Percentiles rank a stretch among this genome's conserved stretches.
Evolutionary conservation across 2,797 vertebrate species (phyloP).

Genomic region (Eulemur rubriventer): DNA sequence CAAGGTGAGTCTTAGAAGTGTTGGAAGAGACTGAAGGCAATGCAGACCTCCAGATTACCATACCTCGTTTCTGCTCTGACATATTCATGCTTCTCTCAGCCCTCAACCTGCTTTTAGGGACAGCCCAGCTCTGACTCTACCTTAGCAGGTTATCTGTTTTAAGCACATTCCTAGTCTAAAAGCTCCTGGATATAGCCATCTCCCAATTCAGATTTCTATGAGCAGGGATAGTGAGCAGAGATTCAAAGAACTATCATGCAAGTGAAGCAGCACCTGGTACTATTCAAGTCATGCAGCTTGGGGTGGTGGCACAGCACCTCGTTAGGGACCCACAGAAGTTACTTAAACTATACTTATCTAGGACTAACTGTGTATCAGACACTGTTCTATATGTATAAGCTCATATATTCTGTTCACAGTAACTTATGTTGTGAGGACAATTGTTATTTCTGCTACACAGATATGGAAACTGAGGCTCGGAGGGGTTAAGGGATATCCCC

Average conservation of each 20-base stretch:
- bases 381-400: not conserved
- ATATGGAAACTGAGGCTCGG: not conserved
- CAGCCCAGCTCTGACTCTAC: not conserved
- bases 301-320: not conserved
- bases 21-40: not conserved
- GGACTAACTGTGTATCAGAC: not conserved
- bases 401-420: not conserved
- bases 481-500: not conserved
- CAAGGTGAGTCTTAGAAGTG: not conserved
- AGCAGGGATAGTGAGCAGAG: not conserved
- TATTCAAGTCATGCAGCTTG: not conserved
- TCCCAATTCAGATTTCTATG: not conserved
- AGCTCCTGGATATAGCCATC: not conserved
- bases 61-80: not conserved
- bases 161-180: not conserved
- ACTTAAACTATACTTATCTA: not conserved
- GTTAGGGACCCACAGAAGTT: not conserved
- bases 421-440: not conserved
- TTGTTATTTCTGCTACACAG: not conserved
- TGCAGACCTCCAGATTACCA: not conserved
- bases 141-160: not conserved
- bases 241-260: not conserved
- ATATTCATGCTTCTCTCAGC: not conserved
- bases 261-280: not conserved
- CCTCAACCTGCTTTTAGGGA: not conserved